Evolutionary conservation across 2,888 invertebrate species (phyloP), one percentile per base, ranked within the genome.

Genomic region (Hypomecis atomaria): DNA sequence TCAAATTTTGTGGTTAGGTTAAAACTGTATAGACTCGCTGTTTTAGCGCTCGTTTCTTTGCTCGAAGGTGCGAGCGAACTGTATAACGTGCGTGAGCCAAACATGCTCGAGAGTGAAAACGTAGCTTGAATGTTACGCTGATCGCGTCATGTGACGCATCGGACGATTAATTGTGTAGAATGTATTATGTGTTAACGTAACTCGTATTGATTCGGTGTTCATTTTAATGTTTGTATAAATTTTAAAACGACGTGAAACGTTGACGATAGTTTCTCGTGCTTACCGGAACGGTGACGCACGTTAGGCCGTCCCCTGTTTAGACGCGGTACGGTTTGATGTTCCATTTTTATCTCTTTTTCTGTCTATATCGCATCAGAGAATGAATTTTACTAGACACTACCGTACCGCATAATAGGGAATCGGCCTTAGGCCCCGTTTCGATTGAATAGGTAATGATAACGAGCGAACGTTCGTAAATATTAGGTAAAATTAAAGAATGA

Each of bases 401-500:
- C 23, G 23, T 23, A 23, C 23, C 23, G 23, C 23, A 23, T 1
- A 23, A 23, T 2, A 23, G 23, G 23, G 23, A 23, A 23, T 2
- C 23, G 23, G 23, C n/a, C 40, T 11, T 62, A 44, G 54, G 48
- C 45, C 50, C 48, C 36, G 52, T 63, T 9, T 62, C 50, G 44
- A 54, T 55, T 59, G 56, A 52, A 62, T 65, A 67, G 61, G 48
- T 60, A 54, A 57, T 38, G 57, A 62, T 53, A 23, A 60, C 59
- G 56, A 50, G 56, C 33, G 60, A 57, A 50, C 58, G 62, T 65
- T 59, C 40, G 44, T 6, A 47, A 47, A 34, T 34, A 53, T 66
- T 67, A 33, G 52, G 10, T 52, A 52, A 71, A 65, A 66, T 78
- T 75, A 76, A 81, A 83, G 87, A 84, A 81, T 81, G 82, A 75